Base-by-base conservation (phyloP, 2,888 invertebrate species). In the Cryptocephalus primarius region DNA sequence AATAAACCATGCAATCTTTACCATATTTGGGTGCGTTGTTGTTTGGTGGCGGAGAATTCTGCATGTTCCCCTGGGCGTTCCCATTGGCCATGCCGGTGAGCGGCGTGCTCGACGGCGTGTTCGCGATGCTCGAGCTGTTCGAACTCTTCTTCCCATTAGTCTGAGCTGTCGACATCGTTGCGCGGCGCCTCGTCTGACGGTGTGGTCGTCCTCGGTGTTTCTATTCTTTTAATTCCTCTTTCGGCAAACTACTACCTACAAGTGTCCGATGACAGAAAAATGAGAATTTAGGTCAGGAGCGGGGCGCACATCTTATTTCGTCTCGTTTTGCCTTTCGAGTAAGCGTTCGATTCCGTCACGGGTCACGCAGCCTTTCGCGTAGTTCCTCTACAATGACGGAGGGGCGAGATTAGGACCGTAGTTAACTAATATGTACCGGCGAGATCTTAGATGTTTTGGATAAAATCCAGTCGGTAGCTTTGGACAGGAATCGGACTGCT, bases 21-120 rank as follows among this genome's bases (percentile, higher is more conserved):
- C 72, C 79, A 62, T 72, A 75, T 61, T 75, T 75, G 2, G 75
- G 75, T 38, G 73, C 74, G 60, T 72, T 73, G 54, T 70, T 71
- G 46, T 64, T 65, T 4, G 65, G 68, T 38, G 70, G 69, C 34
- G 70, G 66, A 41, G 66, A 64, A 45, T 63, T 64, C 51, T 68
- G 67, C 33, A 61, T 54, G 32, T 58, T 59, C 38, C 53, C 58
- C 46, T 60, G 60, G 33, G 60, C 57, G 48, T 64, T 67, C 4
- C 66, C 63, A 52, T 64, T 65, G 40, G 52, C 51, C 12, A 59
- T 52, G 43, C 60, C 62, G 10, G 63, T 61, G 44, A 68, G 60
- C n/a, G 69, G 68, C 32, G 69, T 70, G 49, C 65, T 66, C 34
- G 68, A 65, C 31, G 70, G 69, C 31, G 70, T 69, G 50, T 67